phyloP scores from a whole-genome alignment of 2,113 vertebrate genomes.

The Cynoglossus semilaevis region DNA sequence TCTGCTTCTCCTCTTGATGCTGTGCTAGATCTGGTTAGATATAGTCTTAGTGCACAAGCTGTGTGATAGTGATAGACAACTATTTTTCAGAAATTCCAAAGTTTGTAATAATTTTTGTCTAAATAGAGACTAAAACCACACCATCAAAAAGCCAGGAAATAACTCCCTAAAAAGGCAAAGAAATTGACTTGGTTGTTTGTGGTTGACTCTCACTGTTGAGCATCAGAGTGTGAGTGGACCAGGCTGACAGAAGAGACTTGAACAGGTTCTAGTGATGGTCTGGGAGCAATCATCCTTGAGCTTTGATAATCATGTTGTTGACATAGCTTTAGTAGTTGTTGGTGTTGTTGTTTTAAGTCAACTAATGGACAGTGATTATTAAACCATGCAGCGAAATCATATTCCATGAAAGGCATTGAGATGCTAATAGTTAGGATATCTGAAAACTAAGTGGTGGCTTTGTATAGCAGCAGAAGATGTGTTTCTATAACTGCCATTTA shows the following conservation, averaged over 20 bases:
- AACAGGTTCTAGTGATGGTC: constrained; percentile 30
- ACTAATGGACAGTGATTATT: constrained; percentile 63
- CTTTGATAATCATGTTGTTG: constrained; percentile 41
- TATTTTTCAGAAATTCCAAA: too few species aligned
- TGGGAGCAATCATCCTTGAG: constrained; percentile 37
- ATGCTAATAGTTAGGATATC: constrained; percentile 41
- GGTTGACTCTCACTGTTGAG: constrained; percentile 30
- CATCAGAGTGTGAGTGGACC: constrained; percentile 49
- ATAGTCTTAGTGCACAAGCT: too few species aligned
- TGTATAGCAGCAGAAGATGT: not conserved
- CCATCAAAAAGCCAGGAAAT: constrained; percentile 32
- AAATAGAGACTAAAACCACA: constrained; percentile 42
- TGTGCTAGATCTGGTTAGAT: too few species aligned
- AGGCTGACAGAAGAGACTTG: constrained; percentile 41
- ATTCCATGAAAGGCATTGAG: constrained; percentile 51
- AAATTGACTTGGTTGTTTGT: constrained; percentile 59
- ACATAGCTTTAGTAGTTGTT: constrained; percentile 5
- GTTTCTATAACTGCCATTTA: not conserved
- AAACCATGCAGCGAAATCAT: constrained; percentile 8
- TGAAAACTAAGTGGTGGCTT: constrained; percentile 23
- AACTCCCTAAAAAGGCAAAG: constrained; percentile 48
- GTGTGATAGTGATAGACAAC: too few species aligned
- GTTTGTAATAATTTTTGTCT: too few species aligned
- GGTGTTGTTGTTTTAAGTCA: constrained; percentile 12
- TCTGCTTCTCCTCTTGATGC: too few species aligned